Evolutionary conservation across 2,797 vertebrate genomes (phyloP).

Genomic region (Echeneis naucrates): DNA sequence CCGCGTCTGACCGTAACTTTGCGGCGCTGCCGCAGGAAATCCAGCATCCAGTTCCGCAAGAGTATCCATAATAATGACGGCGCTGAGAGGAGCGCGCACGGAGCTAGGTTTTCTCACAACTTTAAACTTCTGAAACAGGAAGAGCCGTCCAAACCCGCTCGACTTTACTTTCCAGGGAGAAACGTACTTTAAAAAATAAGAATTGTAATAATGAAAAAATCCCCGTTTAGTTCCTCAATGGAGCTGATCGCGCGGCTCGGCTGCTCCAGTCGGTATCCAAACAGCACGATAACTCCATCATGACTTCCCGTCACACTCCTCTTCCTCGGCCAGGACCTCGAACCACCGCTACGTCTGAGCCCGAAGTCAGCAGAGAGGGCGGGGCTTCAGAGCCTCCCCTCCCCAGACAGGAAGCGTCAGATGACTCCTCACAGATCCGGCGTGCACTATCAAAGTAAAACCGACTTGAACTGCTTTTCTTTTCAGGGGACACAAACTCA

Average conservation of each 20-base stretch:
- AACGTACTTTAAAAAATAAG: conserved; percentile 28
- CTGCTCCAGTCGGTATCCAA: conserved; percentile 35
- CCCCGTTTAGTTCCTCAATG: conserved; percentile 36
- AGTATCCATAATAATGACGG: conserved; percentile 56
- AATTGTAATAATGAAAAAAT: too few relatives aligned
- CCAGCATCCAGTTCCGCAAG: conserved; percentile 47
- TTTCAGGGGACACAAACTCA: too few relatives aligned
- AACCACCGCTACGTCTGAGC: conserved; percentile 77
- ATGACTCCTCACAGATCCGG: conserved; percentile 72
- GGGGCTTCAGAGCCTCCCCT: conserved; percentile 86
- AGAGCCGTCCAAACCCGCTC: conserved; percentile 68
- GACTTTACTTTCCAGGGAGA: conserved; percentile 45
- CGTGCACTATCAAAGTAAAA: conserved; percentile 47
- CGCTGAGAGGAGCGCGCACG: not conserved
- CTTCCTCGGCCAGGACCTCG: conserved; percentile 78
- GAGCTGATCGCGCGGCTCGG: conserved; percentile 39
- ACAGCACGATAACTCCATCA: conserved; percentile 43
- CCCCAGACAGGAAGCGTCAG: conserved; percentile 88
- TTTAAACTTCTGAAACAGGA: conserved; percentile 70
- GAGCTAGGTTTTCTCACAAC: conserved; percentile 22
- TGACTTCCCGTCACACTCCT: conserved; percentile 28
- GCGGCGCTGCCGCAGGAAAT: conserved; percentile 49
- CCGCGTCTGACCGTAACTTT: conserved; percentile 49
- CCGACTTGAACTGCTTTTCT: too few relatives aligned
- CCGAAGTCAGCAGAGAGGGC: conserved; percentile 77